phyloP scores from a whole-genome alignment of 2,113 vertebrate species.

The Corynorhinus townsendii region DNA sequence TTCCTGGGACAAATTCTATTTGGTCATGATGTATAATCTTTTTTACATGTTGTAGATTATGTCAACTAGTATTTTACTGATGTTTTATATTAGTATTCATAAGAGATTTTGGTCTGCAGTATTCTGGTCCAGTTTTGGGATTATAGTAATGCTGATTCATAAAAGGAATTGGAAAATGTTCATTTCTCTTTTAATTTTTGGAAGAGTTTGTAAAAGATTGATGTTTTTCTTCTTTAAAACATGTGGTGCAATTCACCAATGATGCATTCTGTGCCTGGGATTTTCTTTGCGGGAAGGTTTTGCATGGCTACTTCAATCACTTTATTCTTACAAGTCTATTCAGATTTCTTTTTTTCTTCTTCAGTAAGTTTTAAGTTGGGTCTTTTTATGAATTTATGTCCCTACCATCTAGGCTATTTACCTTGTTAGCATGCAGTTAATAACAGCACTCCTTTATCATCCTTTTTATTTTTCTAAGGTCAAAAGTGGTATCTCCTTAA shows the following conservation, averaged over 20 bases:
- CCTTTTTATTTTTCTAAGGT: neutral
- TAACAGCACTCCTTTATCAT: neutral
- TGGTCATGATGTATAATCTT: neutral
- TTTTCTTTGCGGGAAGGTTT: neutral
- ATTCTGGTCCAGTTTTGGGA: neutral
- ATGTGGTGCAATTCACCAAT: neutral
- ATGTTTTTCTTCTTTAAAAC: neutral
- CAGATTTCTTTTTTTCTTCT: neutral
- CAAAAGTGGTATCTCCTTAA: neutral
- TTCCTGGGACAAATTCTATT: neutral
- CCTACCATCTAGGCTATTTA: neutral
- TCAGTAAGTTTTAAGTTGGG: neutral
- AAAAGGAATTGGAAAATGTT: neutral
- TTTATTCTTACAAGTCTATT: neutral
- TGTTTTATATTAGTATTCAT: neutral
- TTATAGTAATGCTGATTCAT: neutral
- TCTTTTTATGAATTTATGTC: neutral
- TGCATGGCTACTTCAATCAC: neutral
- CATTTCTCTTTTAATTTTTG: neutral
- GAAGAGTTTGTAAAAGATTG: neutral
- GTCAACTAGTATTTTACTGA: neutral
- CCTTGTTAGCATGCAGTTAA: neutral
- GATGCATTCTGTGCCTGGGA: neutral
- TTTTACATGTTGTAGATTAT: neutral
- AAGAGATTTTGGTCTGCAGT: neutral